phyloP scores from a whole-genome alignment of 1,140 invertebrate genomes.

The Elymnias hypermnestra region DNA sequence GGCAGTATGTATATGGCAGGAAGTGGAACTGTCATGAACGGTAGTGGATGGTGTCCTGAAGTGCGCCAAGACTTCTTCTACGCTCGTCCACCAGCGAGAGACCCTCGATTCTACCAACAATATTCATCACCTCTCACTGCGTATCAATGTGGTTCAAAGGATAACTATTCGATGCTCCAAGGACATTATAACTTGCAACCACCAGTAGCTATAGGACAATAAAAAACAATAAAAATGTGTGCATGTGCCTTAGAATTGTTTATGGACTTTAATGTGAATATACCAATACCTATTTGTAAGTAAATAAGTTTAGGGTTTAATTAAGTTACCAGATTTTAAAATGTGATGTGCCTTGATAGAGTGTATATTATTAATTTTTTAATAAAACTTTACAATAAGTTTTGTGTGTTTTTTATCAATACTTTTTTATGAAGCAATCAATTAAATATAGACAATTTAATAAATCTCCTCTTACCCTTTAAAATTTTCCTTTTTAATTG shows the following conservation, averaged over 20 bases:
- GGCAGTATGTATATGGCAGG: slow-evolving; percentile 37
- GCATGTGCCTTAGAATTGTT: slow-evolving; percentile 10
- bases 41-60: slow-evolving; percentile 50
- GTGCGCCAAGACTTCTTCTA: slow-evolving; percentile 49
- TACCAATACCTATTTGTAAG: slow-evolving; percentile 7
- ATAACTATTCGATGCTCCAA: slow-evolving; percentile 70
- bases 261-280: slow-evolving; percentile 2
- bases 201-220: slow-evolving; percentile 68
- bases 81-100: slow-evolving; percentile 31
- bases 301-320: slow-evolving; percentile 10
- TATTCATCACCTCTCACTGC: slow-evolving; percentile 50
- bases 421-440: too few relatives aligned
- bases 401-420: too few relatives aligned
- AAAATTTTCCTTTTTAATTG: too few relatives aligned
- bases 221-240: slow-evolving; percentile 15
- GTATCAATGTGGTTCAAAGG: slow-evolving; percentile 68
- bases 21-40: slow-evolving; percentile 25
- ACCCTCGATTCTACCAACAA: slow-evolving; percentile 58
- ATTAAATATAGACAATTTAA: too few relatives aligned
- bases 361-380: slow-evolving; percentile 19
- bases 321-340: slow-evolving; percentile 38
- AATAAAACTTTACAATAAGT: slow-evolving; percentile 18
- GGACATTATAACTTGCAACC: slow-evolving; percentile 71
- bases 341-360: slow-evolving; percentile 31
- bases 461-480: too few relatives aligned